Base-by-base conservation (phyloP, 2,888 invertebrate genomes). In the Polydrusus tereticollis region DNA sequence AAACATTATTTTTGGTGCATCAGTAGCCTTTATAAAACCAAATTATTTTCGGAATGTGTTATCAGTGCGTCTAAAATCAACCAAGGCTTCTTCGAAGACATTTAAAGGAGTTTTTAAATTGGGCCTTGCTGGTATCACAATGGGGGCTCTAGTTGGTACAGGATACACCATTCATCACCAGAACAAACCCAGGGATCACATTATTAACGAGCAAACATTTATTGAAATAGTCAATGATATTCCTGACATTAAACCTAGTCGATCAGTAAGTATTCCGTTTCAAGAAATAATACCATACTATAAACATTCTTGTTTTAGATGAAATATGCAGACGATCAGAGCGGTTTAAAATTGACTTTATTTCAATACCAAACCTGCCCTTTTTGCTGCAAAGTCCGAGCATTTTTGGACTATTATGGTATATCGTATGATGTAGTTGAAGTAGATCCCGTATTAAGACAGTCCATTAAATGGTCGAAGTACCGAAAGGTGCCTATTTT, bases 361-460 rank as follows among this genome's bases (percentile, higher is more conserved):
- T 99, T 95, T 83, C 99, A 99, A 87, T 99, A 97, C 83, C 94
- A 97, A 81, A 97, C 97, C 0, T 99, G 99, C 82, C 99, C 99
- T 0, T 99, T 98, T 85, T 98, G 98, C 86, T 98, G 97, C 83
- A 99, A 98, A 88, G 93, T 93, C 16, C 89, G 98, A 71, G 93
- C 96, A 0, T 95, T 93, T 84, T 87, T 99, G 10, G 98, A 99
- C 85, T 96, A 93, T 79, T 91, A 93, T 84, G 98, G 98, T 0
- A 90, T 99, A 68, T 94, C 95, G 0, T 99, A 99, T 84, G 94
- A 99, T 79, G 90, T 99, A 6, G 94, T 99, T 2, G 99, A 99
- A 87, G 99, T 99, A 0, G 97, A 99, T 86, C 98, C 99, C 8
- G 96, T 99, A 0, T 88, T 97, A 0, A 89, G 96, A 18, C 93